A percentile compares a stretch with the other conserved stretches of the same genome.
These are phyloP conservation scores for Diorhabda carinulata DNA, from an alignment of 1,140 invertebrate genomes.

Conservation along the genomic window DNA sequence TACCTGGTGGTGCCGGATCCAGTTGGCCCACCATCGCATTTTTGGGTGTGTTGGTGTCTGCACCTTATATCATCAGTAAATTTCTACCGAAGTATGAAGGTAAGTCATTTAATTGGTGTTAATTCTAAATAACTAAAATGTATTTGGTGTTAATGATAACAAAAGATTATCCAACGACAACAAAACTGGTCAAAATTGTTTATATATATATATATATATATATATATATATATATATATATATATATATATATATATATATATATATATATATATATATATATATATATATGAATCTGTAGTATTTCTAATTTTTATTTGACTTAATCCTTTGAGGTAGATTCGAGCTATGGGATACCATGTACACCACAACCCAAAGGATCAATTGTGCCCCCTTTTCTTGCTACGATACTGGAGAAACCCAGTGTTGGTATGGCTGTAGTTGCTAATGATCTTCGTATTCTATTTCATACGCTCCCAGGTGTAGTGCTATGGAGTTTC, in stretches of 20 bases:
- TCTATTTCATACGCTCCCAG: no score
- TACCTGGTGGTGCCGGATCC: conserved; percentile 46
- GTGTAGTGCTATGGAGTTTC: no score
- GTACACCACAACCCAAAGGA: no score
- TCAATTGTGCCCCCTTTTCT: no score
- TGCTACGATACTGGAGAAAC: no score
- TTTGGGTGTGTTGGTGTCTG: conserved; percentile 79
- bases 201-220: conserved; percentile 5
- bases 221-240: conserved; percentile 9
- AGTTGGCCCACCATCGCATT: conserved; percentile 76
- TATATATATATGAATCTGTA: background rate
- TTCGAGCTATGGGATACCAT: no score
- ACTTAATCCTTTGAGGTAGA: background rate
- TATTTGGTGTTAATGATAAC: background rate
- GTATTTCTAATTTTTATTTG: conserved; percentile 3
- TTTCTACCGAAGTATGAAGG: conserved; percentile 57
- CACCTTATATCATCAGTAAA: conserved; percentile 89
- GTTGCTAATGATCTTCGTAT: no score
- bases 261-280: no score
- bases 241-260: no score
- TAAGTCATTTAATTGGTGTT: conserved; percentile 16
- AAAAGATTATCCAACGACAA: background rate
- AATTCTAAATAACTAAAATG: background rate
- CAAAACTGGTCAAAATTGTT: background rate
- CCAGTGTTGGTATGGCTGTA: no score